Conservation (phyloP, 1,140 invertebrate genomes). For the Pseudomyrmex pallidus region DNA sequence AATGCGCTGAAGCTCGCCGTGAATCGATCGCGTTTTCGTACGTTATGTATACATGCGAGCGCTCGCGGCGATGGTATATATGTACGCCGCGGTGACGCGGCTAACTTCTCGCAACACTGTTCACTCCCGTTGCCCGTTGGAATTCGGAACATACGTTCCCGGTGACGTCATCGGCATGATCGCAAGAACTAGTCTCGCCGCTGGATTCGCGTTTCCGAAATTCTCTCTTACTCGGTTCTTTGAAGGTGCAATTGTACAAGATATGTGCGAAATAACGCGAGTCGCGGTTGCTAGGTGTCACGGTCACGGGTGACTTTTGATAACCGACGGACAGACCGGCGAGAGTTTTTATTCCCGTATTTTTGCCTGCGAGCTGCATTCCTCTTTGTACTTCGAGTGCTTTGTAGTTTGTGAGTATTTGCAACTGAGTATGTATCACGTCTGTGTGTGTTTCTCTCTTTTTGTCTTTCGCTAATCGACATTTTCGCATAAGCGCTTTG, state of each 20-base stretch:
- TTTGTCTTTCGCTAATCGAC: not conserved
- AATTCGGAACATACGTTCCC: slow-evolving; percentile 48
- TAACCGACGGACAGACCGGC: not conserved
- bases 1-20: slow-evolving; percentile 19
- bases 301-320: slow-evolving; percentile 29
- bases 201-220: not conserved
- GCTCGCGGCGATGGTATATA: not conserved
- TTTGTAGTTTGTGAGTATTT: slow-evolving; percentile 58
- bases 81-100: slow-evolving; percentile 15
- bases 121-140: slow-evolving; percentile 8
- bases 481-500: not conserved
- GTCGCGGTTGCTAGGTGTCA: slow-evolving; percentile 41
- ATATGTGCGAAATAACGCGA: slow-evolving; percentile 27
- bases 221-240: not conserved
- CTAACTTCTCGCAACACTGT: slow-evolving; percentile 23
- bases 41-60: not conserved
- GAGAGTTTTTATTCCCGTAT: slow-evolving; percentile 14
- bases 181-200: slow-evolving; percentile 6
- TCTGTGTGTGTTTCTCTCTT: not conserved
- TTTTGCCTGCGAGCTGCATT: slow-evolving; percentile 5
- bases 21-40: slow-evolving; percentile 49
- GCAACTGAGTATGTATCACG: not conserved
- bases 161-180: not conserved
- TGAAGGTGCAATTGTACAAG: not conserved
- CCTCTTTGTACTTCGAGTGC: not conserved